These are phyloP conservation scores for Syndactyla subalaris DNA, from an alignment of 2,797 vertebrate genomes.

Conservation along the genomic window DNA sequence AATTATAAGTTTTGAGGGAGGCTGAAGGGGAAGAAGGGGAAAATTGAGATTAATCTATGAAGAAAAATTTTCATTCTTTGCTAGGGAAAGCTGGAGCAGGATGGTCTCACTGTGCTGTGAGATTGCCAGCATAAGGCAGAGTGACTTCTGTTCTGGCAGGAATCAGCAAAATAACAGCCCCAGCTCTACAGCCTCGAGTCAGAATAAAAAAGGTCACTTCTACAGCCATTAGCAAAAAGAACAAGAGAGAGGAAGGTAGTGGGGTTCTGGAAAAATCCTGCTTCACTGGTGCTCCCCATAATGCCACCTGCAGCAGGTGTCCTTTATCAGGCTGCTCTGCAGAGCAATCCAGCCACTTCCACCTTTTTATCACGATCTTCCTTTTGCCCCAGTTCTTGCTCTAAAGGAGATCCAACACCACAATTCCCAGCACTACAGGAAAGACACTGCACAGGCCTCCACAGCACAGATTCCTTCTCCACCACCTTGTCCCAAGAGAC, in stretches of 20 bases:
- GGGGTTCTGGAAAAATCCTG: background rate
- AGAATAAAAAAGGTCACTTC: background rate
- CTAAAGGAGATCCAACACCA: background rate
- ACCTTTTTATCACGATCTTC: fast-evolving
- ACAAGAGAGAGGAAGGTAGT: background rate
- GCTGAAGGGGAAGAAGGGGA: background rate
- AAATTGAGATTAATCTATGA: background rate
- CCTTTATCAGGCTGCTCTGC: background rate
- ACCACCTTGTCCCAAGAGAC: background rate
- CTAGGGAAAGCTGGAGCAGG: background rate
- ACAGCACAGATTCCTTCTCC: background rate
- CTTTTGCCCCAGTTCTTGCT: background rate
- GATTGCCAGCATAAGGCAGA: background rate
- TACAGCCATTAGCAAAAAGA: background rate
- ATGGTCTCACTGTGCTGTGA: background rate
- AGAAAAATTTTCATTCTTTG: background rate
- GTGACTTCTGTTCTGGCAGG: background rate
- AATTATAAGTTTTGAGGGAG: background rate
- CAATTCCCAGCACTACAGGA: background rate
- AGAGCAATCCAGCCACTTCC: background rate
- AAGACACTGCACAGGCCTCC: background rate
- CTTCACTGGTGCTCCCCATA: fast-evolving
- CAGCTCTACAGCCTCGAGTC: background rate
- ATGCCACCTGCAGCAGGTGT: background rate
- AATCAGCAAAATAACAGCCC: background rate